Conservation (phyloP, 2,888 invertebrate species). For the Amaurobius ferox region DNA sequence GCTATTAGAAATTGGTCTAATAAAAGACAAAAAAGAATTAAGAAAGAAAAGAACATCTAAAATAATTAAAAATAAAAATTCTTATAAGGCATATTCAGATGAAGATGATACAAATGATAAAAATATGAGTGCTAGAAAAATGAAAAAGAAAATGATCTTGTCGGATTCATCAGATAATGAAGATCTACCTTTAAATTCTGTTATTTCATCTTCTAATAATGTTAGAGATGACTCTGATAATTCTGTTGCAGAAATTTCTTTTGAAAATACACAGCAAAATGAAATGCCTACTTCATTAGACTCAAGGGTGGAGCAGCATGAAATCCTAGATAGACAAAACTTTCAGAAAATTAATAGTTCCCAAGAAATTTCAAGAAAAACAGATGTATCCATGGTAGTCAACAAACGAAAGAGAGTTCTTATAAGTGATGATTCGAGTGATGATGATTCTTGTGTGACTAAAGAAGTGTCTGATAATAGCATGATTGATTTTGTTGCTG, state of each 20-base stretch:
- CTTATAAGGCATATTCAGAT: too few relatives aligned
- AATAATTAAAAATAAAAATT: constrained; percentile 23
- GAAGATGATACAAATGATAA: neutral
- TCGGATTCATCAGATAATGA: constrained; percentile 86
- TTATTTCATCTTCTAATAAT: neutral
- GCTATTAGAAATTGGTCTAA: constrained; percentile 35
- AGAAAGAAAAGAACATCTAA: constrained; percentile 16
- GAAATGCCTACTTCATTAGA: neutral
- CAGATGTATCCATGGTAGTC: neutral
- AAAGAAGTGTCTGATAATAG: neutral
- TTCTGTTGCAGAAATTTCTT: neutral
- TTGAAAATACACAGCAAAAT: too few relatives aligned
- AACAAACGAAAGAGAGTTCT: constrained; percentile 35
- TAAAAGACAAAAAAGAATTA: constrained; percentile 23
- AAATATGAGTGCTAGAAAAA: neutral
- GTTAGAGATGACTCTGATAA: neutral
- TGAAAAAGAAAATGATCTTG: constrained; percentile 80
- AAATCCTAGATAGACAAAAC: neutral
- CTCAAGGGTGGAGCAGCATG: neutral
- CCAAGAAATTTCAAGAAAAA: neutral
- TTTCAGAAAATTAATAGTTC: neutral
- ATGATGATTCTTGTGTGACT: neutral
- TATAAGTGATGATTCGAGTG: constrained; percentile 39
- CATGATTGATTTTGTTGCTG: neutral
- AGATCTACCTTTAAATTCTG: constrained; percentile 81